Evolutionary conservation across 2,888 invertebrate species (phyloP).

Genomic region (Aspidapion aeneum): DNA sequence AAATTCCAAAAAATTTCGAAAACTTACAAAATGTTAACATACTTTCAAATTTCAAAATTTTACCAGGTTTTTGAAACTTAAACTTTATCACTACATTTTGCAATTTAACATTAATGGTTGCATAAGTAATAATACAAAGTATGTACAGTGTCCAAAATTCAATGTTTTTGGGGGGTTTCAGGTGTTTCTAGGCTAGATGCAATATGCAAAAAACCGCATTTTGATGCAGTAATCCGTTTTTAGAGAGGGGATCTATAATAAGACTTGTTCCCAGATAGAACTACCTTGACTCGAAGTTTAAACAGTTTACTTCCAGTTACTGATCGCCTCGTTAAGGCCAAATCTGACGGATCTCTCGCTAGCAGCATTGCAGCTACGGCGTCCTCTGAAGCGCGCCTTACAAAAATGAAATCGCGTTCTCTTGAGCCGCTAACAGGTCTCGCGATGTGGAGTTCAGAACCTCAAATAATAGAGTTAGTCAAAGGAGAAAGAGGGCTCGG

Average conservation of each 20-base stretch:
- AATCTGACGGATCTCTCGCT: conserved; percentile 85
- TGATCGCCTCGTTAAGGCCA: conserved; percentile 80
- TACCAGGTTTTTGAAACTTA: too few relatives aligned
- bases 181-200: too few relatives aligned
- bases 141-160: too few relatives aligned
- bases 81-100: too few relatives aligned
- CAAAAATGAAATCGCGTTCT: conserved; percentile 78
- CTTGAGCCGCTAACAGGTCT: conserved; percentile 96
- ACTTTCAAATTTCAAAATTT: too few relatives aligned
- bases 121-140: too few relatives aligned
- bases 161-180: too few relatives aligned
- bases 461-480: conserved; percentile 91
- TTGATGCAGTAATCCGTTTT: conserved; percentile 43
- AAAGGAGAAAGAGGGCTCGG: conserved; percentile 98
- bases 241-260: conserved; percentile 36
- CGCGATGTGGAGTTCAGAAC: conserved; percentile 98
- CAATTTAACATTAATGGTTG: too few relatives aligned
- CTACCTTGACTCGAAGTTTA: conserved; percentile 53
- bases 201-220: too few relatives aligned
- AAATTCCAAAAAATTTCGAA: too few relatives aligned
- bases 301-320: conserved; percentile 63
- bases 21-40: too few relatives aligned
- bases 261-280: conserved; percentile 42
- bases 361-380: conserved; percentile 58
- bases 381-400: conserved; percentile 53